Percentiles rank a stretch among this genome's conserved stretches.
Conservation (phyloP, 2,797 vertebrate genomes). For the Tadarida brasiliensis region DNA sequence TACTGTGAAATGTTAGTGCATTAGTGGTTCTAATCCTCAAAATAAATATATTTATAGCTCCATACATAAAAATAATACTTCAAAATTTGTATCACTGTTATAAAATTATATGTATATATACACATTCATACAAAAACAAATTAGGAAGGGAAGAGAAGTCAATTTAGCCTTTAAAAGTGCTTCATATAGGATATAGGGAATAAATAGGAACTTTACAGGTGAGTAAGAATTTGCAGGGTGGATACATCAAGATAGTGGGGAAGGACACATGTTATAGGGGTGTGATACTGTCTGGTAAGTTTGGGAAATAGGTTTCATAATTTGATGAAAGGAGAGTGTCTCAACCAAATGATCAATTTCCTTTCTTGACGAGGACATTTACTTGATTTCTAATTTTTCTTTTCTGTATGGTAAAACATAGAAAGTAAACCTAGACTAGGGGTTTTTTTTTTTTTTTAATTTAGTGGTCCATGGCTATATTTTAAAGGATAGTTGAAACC, state of each 20-base stretch:
- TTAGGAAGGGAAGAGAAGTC: neutral
- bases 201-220: neutral
- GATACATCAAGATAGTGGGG: neutral
- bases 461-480: neutral
- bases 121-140: neutral
- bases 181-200: neutral
- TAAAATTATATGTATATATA: neutral
- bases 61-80: neutral
- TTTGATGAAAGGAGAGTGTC: neutral
- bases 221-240: neutral
- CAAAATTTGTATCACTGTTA: neutral
- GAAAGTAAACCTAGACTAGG: neutral
- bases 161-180: neutral
- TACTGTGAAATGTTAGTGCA: neutral
- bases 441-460: neutral
- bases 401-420: neutral
- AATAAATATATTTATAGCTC: neutral
- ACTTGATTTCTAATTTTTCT: neutral
- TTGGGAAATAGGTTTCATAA: neutral
- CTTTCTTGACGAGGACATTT: neutral
- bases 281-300: neutral
- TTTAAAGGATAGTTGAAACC: neutral
- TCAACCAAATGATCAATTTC: neutral
- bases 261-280: neutral
- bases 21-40: neutral